Evolutionary conservation across 2,113 vertebrate genomes (phyloP).

Genomic region (Madoqua kirkii): DNA sequence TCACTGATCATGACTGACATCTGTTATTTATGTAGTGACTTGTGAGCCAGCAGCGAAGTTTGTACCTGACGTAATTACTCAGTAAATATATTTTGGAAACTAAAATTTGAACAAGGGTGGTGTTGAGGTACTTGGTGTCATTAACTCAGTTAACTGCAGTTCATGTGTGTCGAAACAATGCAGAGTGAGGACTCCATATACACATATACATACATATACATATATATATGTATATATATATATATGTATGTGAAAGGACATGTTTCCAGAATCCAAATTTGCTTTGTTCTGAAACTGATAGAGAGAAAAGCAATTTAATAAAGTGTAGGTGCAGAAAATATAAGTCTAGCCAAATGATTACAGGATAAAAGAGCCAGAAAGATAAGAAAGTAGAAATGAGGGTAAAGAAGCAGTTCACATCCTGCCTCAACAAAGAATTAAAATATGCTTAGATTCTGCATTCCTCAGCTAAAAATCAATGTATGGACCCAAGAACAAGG

Average conservation of each 20-base stretch:
- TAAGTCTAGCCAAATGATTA: neutral
- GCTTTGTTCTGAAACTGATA: neutral
- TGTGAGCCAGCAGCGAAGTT: neutral
- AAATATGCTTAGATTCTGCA: neutral
- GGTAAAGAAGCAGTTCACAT: neutral
- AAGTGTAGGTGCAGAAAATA: neutral
- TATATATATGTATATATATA: too few relatives aligned
- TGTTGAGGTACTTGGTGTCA: neutral
- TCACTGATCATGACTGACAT: neutral
- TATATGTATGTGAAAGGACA: neutral
- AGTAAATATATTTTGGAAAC: neutral
- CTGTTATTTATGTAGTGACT: neutral
- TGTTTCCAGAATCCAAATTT: neutral
- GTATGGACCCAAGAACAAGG: neutral
- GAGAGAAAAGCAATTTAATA: neutral
- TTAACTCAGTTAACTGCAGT: neutral
- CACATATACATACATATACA: neutral
- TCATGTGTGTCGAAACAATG: neutral
- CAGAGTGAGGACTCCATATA: neutral
- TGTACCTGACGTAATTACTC: neutral
- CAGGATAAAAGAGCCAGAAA: neutral
- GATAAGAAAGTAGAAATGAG: neutral
- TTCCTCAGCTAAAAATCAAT: neutral
- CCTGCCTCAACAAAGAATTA: neutral
- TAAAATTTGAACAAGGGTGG: neutral